Evolutionary conservation across 2,797 vertebrate species (phyloP).

Genomic region (Merluccius polli): DNA sequence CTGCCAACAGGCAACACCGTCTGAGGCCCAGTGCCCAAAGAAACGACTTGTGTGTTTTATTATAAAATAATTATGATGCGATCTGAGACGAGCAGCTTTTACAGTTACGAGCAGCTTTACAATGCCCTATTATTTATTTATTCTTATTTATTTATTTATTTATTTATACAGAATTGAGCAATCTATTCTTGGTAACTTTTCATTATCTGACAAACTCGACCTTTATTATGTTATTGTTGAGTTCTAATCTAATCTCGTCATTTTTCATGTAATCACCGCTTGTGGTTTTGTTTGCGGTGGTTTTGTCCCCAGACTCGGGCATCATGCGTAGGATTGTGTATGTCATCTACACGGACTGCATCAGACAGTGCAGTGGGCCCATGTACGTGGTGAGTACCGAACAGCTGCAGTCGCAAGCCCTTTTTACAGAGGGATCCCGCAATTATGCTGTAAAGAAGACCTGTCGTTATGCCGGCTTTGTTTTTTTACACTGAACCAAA

Average conservation of each 20-base stretch:
- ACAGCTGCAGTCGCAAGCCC: too few species aligned
- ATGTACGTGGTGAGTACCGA: slow-evolving; percentile 88
- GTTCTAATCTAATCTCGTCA: background rate
- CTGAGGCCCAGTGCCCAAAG: too few species aligned
- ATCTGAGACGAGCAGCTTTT: background rate
- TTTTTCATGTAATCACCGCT: background rate
- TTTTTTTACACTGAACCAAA: too few species aligned
- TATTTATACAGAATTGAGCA: background rate
- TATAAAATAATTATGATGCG: background rate
- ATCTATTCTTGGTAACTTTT: background rate
- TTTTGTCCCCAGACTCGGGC: slow-evolving; percentile 77
- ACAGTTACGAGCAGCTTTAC: background rate
- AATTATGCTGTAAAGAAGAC: too few species aligned
- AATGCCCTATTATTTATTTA: background rate
- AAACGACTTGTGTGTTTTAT: too few species aligned
- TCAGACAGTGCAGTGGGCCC: slow-evolving; percentile 92
- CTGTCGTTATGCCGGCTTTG: too few species aligned
- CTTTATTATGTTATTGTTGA: background rate
- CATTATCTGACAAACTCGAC: too few species aligned
- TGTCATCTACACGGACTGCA: slow-evolving; percentile 90
- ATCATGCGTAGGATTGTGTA: slow-evolving; percentile 82
- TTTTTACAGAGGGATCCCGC: too few species aligned
- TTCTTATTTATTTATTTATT: background rate
- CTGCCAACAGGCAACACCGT: too few species aligned
- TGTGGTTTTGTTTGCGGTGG: background rate